Conservation (phyloP, 2,888 invertebrate species). For the Metalampra italica region DNA sequence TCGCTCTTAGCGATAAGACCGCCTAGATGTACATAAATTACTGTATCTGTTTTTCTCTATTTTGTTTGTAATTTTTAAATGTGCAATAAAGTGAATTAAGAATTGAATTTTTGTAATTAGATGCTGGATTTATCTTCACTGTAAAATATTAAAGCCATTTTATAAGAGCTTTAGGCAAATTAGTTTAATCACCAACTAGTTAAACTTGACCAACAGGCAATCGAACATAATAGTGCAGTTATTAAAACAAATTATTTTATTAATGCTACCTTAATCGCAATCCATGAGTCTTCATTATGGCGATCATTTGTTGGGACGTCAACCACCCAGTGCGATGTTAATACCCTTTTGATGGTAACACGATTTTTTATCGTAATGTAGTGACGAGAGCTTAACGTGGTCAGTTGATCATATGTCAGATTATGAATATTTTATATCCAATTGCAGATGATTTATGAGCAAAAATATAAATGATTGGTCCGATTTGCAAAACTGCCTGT, state of each 20-base stretch:
- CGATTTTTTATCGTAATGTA: conserved; percentile 24
- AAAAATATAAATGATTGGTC: neutral
- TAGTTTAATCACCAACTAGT: too few species aligned
- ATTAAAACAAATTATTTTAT: conserved; percentile 45
- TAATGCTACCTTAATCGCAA: conserved; percentile 46
- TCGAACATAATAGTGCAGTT: neutral
- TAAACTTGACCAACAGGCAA: neutral
- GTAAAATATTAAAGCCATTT: too few species aligned
- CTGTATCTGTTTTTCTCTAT: too few species aligned
- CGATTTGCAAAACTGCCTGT: neutral
- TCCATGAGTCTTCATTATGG: conserved; percentile 60
- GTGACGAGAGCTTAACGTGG: neutral
- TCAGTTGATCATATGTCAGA: conserved; percentile 3
- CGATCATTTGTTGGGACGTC: conserved; percentile 51
- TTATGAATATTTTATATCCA: conserved; percentile 1
- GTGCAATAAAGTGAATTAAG: too few species aligned
- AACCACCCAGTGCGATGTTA: conserved; percentile 52
- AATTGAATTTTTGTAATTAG: too few species aligned
- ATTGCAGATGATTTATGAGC: conserved; percentile 7
- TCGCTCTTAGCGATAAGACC: too few species aligned
- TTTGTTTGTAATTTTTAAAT: too few species aligned
- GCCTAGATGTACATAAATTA: too few species aligned
- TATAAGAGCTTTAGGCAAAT: too few species aligned
- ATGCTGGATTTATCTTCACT: too few species aligned
- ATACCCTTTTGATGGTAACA: conserved; percentile 57